A percentile compares a stretch with the other conserved stretches of the same genome.
phyloP scores from a whole-genome alignment of 2,113 vertebrate species.

The Calonectris borealis region DNA sequence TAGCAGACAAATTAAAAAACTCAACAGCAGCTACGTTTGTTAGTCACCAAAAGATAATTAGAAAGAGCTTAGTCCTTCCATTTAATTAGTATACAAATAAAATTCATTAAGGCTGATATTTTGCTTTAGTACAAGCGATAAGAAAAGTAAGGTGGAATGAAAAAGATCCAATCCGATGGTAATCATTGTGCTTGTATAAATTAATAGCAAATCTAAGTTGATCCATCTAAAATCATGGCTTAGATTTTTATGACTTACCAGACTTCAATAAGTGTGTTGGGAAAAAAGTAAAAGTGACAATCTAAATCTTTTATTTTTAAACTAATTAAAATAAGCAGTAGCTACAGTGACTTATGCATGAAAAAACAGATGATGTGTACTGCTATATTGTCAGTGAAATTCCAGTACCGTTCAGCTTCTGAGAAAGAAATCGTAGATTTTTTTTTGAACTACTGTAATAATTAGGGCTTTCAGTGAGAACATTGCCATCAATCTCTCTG shows the following conservation, averaged over 20 bases:
- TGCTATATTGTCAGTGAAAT: background rate
- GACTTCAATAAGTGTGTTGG: background rate
- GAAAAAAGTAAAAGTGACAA: background rate
- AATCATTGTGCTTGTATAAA: background rate
- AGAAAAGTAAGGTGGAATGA: background rate
- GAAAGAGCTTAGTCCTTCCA: background rate
- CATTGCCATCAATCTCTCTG: background rate
- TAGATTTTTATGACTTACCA: background rate
- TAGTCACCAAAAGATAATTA: slow-evolving; percentile 42
- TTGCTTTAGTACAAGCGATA: background rate
- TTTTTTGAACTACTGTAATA: background rate
- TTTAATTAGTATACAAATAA: slow-evolving; percentile 60
- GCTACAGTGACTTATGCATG: background rate
- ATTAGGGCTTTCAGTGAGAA: background rate
- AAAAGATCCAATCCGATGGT: slow-evolving; percentile 8
- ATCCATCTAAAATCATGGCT: background rate
- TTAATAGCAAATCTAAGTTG: background rate
- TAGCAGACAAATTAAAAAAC: background rate
- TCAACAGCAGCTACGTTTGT: slow-evolving; percentile 21
- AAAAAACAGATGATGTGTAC: background rate
- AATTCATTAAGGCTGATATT: slow-evolving; percentile 53
- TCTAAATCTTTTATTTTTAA: background rate
- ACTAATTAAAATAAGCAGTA: background rate
- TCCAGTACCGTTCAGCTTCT: background rate
- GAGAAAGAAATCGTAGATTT: background rate